A percentile compares a stretch with the other conserved stretches of the same genome.
Evolutionary conservation across 2,113 vertebrate species (phyloP).

Genomic region (Cacatua alba): DNA sequence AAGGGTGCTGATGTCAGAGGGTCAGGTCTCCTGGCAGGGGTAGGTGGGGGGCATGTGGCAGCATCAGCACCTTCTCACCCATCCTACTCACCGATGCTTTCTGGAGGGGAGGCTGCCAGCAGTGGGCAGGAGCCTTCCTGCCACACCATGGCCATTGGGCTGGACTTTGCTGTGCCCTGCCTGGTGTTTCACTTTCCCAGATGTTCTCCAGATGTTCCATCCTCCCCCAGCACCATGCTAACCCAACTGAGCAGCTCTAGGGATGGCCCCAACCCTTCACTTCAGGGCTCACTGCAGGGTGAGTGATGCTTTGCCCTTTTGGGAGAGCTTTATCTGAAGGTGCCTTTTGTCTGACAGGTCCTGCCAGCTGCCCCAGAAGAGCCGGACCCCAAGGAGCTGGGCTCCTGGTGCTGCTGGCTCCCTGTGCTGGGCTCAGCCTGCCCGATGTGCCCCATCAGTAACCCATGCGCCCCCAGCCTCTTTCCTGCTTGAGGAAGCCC

Average conservation of each 20-base stretch:
- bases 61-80: not conserved
- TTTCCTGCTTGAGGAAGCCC: not conserved
- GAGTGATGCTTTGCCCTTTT: not conserved
- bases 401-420: fast-evolving
- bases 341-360: not conserved
- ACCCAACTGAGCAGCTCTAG: not conserved
- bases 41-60: not conserved
- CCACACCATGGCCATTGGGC: fast-evolving
- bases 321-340: not conserved
- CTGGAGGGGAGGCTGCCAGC: not conserved
- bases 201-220: not conserved
- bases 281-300: not conserved
- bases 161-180: not conserved
- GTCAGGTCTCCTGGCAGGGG: not conserved
- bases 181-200: not conserved
- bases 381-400: not conserved
- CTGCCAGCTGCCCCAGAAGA: not conserved
- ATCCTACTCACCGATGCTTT: not conserved
- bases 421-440: not conserved
- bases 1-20: not conserved
- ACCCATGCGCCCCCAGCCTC: not conserved
- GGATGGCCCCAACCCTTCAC: not conserved
- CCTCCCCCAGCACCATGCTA: not conserved
- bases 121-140: not conserved
- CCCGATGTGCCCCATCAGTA: not conserved